Evolutionary conservation across 2,113 vertebrate genomes (phyloP).

Genomic region (Forbesichthys papilliferus): DNA sequence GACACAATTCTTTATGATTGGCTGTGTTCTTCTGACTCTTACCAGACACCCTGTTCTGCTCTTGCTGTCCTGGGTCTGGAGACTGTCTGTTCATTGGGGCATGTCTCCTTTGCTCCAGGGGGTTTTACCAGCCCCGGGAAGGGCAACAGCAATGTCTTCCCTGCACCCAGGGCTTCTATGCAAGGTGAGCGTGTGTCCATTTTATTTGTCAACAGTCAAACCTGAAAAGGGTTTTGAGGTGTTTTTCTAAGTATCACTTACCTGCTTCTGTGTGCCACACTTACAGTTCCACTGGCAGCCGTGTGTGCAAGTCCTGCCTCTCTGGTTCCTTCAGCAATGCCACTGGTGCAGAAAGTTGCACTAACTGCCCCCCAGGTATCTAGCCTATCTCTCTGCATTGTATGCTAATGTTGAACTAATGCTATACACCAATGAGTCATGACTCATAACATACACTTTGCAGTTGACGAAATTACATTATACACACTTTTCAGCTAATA

Average conservation of each 20-base stretch:
- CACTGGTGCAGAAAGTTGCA: constrained; percentile 73
- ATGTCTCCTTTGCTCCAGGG: constrained; percentile 76
- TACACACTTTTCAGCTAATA: no score
- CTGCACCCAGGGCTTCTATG: constrained; percentile 77
- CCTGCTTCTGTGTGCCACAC: constrained; percentile 1
- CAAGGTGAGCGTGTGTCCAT: constrained; percentile 71
- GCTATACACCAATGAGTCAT: no score
- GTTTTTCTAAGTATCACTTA: neutral
- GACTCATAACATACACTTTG: no score
- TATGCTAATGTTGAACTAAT: no score
- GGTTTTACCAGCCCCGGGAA: constrained; percentile 78
- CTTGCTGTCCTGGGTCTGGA: constrained; percentile 72
- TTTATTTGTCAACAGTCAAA: neutral
- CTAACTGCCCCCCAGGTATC: constrained; percentile 78
- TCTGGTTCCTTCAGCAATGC: constrained; percentile 76
- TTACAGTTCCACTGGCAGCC: constrained; percentile 75
- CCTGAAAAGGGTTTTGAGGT: neutral
- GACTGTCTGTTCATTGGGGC: constrained; percentile 69
- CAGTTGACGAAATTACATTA: no score
- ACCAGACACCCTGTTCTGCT: constrained; percentile 77
- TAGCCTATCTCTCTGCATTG: constrained; percentile 1
- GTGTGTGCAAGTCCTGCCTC: constrained; percentile 75
- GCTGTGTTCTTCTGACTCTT: neutral
- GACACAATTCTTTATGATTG: neutral
- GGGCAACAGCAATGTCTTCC: constrained; percentile 79